Base-by-base conservation (phyloP, 2,888 invertebrate genomes). In the Bombylius major region DNA sequence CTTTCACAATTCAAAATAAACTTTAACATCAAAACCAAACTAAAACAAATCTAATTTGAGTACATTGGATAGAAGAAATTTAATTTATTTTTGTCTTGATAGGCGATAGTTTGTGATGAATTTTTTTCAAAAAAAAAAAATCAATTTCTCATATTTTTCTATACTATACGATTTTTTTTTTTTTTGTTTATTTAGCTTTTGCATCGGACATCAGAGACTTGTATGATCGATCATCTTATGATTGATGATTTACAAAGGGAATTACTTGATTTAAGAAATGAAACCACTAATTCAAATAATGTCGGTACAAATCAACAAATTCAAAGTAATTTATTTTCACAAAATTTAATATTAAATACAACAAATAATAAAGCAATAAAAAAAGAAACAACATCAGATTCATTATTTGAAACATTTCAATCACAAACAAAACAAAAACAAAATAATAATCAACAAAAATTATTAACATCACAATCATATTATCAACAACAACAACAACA, bases 171-270 rank as follows among this genome's bases (percentile, higher is more conserved):
- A 23, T 2, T 56, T 48, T 53, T 56, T 39, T 58, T 55, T 56
- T 56, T 59, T 58, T 63, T 61, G 57, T 57, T 53, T 63, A 68
- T 73, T 12, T 72, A 88, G 88, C 77, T 84, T 53, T 80, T 80
- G 65, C 83, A 84, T 56, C 81, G 83, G 62, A 86, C 87, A 1
- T 84, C 87, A 1, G 89, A 89, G 70, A 70, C 83, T 57, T 83
- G 88, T 75, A 85, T 88, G 83, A 77, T 89, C 58, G 84, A 87
- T 65, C 78, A 86, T 56, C 78, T 86, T 70, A 82, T 87, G 68
- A 80, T 87, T 50, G 79, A 83, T 23, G 88, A 89, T 65, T 83
- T 89, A 59, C 82, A 82, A 63, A 78, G 77, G 59, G 79, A 82
- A 57, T 73, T 88, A 50, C 79, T 80, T 54, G 78, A 78, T 65